Evolutionary conservation across 2,113 vertebrate genomes (phyloP).

Genomic region (Psephotus haematonotus): DNA sequence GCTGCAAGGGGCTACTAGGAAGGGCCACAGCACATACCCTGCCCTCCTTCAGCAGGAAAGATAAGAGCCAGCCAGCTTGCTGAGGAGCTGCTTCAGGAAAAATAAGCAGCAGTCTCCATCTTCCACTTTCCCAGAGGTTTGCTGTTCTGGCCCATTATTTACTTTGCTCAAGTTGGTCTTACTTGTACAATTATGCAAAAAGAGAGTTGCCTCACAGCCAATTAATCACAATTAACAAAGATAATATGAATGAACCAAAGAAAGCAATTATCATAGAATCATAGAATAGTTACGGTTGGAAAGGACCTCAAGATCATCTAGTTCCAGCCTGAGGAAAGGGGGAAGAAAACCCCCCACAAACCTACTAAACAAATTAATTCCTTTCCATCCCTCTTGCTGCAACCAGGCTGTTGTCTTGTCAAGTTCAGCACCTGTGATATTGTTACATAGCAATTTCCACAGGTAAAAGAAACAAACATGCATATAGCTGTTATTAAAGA

Average conservation of each 20-base stretch:
- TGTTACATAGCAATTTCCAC: neutral
- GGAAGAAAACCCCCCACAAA: accelerated
- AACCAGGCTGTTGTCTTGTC: neutral
- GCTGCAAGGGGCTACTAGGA: neutral
- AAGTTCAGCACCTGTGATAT: neutral
- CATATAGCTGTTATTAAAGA: neutral
- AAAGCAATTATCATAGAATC: neutral
- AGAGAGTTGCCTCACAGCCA: neutral
- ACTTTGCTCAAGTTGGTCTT: neutral
- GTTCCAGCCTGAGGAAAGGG: neutral
- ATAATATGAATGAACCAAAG: neutral
- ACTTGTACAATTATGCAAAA: neutral
- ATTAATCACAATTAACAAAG: neutral
- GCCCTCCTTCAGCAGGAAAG: neutral
- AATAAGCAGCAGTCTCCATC: neutral
- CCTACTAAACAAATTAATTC: neutral
- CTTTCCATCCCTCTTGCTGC: neutral
- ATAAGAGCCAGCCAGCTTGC: neutral
- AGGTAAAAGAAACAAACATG: neutral
- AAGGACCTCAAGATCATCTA: no score
- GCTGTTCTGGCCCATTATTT: neutral
- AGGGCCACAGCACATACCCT: neutral
- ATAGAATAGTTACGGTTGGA: no score
- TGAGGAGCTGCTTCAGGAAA: neutral
- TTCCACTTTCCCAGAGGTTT: neutral